Percentiles rank a stretch among this genome's conserved stretches.
Conservation (phyloP, 2,113 vertebrate genomes). For the Hippolais icterina region DNA sequence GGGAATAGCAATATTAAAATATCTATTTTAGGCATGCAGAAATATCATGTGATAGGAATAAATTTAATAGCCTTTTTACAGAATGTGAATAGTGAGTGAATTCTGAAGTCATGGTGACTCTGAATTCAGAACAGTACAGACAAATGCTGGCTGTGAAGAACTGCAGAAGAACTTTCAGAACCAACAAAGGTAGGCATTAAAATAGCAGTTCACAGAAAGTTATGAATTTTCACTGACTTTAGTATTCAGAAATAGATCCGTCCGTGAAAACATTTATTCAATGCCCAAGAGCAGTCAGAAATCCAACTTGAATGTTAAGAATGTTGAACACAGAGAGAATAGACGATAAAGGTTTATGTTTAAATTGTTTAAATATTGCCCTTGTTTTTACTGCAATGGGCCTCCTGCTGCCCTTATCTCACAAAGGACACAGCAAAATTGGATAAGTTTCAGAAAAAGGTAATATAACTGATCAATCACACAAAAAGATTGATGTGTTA, state of each 20-base stretch:
- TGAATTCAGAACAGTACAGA: not conserved
- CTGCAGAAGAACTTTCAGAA: not conserved
- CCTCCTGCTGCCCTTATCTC: not conserved
- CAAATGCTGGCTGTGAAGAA: not conserved
- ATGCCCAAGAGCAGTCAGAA: not conserved
- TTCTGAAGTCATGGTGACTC: not conserved
- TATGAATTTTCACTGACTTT: not conserved
- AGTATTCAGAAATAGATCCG: not conserved
- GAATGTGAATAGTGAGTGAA: not conserved
- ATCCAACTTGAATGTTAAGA: not conserved
- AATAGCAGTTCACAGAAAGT: not conserved
- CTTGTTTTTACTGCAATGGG: not conserved
- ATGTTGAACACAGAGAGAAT: not conserved
- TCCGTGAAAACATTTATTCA: not conserved
- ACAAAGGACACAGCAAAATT: not conserved
- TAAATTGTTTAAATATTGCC: not conserved
- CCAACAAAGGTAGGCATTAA: not conserved
- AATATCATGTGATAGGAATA: not conserved
- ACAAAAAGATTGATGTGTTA: not conserved
- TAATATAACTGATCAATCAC: not conserved
- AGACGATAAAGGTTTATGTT: not conserved
- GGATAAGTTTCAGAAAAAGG: not conserved
- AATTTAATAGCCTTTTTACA: not conserved
- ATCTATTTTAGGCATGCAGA: not conserved
- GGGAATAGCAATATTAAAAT: not conserved